These are phyloP conservation scores for Semnornis frantzii DNA, from an alignment of 2,113 vertebrate species.

Conservation along the genomic window DNA sequence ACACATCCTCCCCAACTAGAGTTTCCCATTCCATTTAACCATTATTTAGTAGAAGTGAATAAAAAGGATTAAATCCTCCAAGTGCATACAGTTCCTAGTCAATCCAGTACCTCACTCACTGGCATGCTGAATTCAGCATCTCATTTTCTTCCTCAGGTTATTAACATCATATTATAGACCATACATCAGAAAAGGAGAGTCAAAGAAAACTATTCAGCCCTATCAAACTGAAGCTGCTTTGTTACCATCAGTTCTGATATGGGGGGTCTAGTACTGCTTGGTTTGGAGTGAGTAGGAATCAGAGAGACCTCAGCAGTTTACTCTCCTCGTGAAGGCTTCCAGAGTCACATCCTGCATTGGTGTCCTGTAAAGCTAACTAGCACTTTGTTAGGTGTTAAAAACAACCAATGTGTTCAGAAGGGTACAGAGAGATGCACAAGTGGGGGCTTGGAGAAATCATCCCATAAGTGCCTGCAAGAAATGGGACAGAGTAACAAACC, in stretches of 20 bases:
- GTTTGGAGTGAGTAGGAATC: background rate
- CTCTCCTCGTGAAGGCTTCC: background rate
- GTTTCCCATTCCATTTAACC: background rate
- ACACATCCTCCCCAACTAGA: background rate
- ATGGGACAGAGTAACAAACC: background rate
- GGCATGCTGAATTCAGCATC: background rate
- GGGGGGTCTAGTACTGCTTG: background rate
- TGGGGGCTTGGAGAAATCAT: background rate
- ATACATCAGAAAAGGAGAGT: background rate
- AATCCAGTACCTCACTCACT: background rate
- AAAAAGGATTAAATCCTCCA: background rate
- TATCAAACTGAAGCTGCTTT: background rate
- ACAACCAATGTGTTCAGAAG: background rate
- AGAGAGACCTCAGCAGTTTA: background rate
- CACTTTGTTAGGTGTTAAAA: background rate
- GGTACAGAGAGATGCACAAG: background rate
- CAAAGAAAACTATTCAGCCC: background rate
- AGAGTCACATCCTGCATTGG: background rate
- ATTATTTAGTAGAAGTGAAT: background rate
- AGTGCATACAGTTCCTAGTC: background rate
- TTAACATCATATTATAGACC: background rate
- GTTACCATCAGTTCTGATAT: background rate
- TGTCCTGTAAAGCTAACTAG: background rate
- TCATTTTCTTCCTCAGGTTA: background rate
- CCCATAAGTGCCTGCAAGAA: background rate